Evolutionary conservation across 1,140 invertebrate species (phyloP).

Genomic region (Drosophila suzukii): DNA sequence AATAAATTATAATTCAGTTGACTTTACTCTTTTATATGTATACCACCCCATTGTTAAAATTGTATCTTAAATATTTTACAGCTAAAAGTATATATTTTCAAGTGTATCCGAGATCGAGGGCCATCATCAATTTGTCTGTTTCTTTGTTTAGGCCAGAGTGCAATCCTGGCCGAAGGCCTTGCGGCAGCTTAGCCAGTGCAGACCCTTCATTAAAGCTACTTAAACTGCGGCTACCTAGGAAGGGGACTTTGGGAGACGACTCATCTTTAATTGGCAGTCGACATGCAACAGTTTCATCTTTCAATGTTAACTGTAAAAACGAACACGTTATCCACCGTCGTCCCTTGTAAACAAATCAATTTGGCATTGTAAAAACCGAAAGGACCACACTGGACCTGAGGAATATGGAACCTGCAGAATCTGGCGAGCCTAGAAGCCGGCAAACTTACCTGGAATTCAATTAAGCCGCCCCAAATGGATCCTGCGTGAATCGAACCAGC

Average conservation of each 20-base stretch:
- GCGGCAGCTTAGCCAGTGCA: slow-evolving; percentile 38
- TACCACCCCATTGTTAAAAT: neutral
- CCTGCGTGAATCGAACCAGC: slow-evolving; percentile 53
- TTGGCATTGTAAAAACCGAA: slow-evolving; percentile 31
- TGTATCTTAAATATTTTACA: neutral
- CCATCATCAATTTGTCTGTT: slow-evolving; percentile 50
- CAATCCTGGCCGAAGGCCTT: slow-evolving; percentile 31
- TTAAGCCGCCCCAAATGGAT: slow-evolving; percentile 66
- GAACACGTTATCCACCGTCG: slow-evolving; percentile 69
- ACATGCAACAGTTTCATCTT: slow-evolving; percentile 81
- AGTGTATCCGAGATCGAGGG: slow-evolving; percentile 16
- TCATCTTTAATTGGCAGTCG: slow-evolving; percentile 70
- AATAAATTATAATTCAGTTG: too few species aligned
- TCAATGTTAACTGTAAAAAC: slow-evolving; percentile 82
- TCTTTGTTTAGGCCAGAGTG: slow-evolving; percentile 36
- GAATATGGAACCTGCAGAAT: neutral
- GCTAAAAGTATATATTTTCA: neutral
- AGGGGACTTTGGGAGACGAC: slow-evolving; percentile 5
- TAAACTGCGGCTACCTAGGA: slow-evolving; percentile 61
- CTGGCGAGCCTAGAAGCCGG: slow-evolving; percentile 3
- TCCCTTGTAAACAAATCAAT: slow-evolving; percentile 78
- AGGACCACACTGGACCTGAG: slow-evolving; percentile 57
- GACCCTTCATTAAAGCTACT: slow-evolving; percentile 78
- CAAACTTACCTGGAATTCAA: slow-evolving; percentile 66
- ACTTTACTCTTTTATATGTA: too few species aligned